Evolutionary conservation across 2,888 invertebrate genomes (phyloP), one percentile per base, ranked within the genome.

Genomic region (Leucophenga montana): DNA sequence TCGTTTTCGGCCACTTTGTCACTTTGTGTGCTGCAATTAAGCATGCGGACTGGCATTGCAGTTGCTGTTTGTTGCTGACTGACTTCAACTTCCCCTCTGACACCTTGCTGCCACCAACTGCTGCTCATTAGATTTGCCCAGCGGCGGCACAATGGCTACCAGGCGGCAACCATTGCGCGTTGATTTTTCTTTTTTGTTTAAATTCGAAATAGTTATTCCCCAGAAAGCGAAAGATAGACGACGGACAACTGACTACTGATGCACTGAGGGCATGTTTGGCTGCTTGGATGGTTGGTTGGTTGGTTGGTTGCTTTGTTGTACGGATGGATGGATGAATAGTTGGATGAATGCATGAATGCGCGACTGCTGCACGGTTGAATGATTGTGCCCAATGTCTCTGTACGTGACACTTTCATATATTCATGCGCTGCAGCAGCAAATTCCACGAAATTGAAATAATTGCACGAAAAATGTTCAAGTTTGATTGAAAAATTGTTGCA

Each of bases 361-460:
- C 39, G 39, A 39, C 50, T 50, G 50, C 50, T 18, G n/a, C 50
- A 50, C 16, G 56, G 22, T 56, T 56, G 56, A 14, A 3, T 22
- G 27, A 20, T 56, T 27, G 56, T n/a, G 22, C 27, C 9, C 9
- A 22, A 14, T 56, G 20, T 22, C 56, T 18, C 56, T 56, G 56
- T 27, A 56, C 56, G 56, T 56, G 22, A 56, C 56, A 56, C 56
- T 56, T 27, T 53, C 20, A 53, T 53, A 39, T 39, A 39, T 39
- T 8, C 39, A 11, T 8, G 50, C 18, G 50, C 16, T 50, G 50
- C 16, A n/a, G 18, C 50, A 8, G 18, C 50, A 16, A 50, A 50
- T 50, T n/a, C 50, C 50, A 50, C 6, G 14, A 50, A 18, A 39
- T 39, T 39, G 39, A 39, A 39, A 39, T 39, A 39, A 39, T 50